A percentile compares a stretch with the other conserved stretches of the same genome.
These are phyloP conservation scores for Spisula subtruncata DNA, from an alignment of 2,888 invertebrate genomes.

Conservation along the genomic window DNA sequence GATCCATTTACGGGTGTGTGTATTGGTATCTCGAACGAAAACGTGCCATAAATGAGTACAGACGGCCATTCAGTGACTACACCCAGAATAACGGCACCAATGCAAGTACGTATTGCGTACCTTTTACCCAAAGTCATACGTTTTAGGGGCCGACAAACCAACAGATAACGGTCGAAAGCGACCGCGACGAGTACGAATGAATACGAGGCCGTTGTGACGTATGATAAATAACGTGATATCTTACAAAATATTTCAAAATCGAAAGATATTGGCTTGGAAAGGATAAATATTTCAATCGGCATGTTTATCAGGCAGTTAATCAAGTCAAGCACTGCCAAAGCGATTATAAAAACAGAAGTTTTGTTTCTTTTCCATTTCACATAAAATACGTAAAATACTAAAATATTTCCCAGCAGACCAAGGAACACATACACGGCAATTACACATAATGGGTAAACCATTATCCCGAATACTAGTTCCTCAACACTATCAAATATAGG, in stretches of 20 bases:
- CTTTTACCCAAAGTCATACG: conserved; percentile 50
- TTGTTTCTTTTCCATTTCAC: conserved; percentile 61
- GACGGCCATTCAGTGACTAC: conserved; percentile 62
- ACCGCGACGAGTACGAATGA: conserved; percentile 66
- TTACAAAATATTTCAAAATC: conserved; percentile 66
- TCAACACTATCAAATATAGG: conserved; percentile 50
- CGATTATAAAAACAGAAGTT: conserved; percentile 66
- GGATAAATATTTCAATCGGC: conserved; percentile 63
- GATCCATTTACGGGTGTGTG: neutral
- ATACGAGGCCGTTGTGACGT: conserved; percentile 60
- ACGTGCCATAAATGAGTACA: conserved; percentile 63
- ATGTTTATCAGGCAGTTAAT: conserved; percentile 65
- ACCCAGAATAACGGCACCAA: conserved; percentile 49
- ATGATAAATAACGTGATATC: conserved; percentile 55
- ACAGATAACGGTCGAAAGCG: conserved; percentile 62
- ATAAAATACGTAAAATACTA: conserved; percentile 63
- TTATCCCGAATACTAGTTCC: conserved; percentile 32
- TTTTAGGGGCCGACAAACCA: conserved; percentile 67
- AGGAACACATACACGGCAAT: conserved; percentile 50
- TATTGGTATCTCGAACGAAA: conserved; percentile 25
- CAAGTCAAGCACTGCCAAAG: conserved; percentile 65
- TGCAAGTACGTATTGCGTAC: conserved; percentile 59
- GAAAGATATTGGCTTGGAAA: conserved; percentile 56
- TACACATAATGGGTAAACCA: conserved; percentile 59
- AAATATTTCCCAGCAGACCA: conserved; percentile 60